phyloP scores from a whole-genome alignment of 2,888 invertebrate species.

The Rhingia rostrata region DNA sequence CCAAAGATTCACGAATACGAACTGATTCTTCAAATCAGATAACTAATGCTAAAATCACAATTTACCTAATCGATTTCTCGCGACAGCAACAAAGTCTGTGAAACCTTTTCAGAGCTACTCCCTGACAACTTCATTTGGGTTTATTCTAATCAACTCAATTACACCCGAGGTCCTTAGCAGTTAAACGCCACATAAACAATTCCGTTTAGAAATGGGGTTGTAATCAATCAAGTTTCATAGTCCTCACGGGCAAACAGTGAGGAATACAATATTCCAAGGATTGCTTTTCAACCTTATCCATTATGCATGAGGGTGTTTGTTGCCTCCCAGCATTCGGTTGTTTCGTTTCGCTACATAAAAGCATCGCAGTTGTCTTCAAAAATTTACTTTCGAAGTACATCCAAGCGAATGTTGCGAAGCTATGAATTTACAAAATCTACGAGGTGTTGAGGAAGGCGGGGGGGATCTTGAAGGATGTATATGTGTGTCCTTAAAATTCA shows the following conservation, averaged over 20 bases:
- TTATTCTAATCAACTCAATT: conserved; percentile 67
- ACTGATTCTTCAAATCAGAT: no score
- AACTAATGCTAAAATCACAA: background rate
- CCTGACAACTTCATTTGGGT: conserved; percentile 50
- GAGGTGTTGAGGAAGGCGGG: background rate
- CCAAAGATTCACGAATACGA: no score
- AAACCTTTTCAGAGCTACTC: conserved; percentile 7
- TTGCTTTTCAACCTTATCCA: conserved; percentile 59
- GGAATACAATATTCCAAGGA: conserved; percentile 61
- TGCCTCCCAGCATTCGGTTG: conserved; percentile 38
- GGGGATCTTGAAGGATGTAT: background rate
- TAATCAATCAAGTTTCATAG: conserved; percentile 71
- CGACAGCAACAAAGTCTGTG: background rate
- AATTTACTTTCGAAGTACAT: conserved; percentile 26
- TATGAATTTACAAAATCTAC: conserved; percentile 52
- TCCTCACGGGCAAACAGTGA: conserved; percentile 56
- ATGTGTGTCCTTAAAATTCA: conserved; percentile 27
- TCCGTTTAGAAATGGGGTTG: conserved; percentile 62
- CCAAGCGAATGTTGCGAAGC: conserved; percentile 43
- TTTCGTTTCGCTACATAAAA: background rate
- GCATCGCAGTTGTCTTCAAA: conserved; percentile 6
- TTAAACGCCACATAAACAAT: conserved; percentile 70
- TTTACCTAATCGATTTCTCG: background rate
- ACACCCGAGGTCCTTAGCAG: conserved; percentile 51
- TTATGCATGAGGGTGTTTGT: conserved; percentile 67